A percentile compares a stretch with the other conserved stretches of the same genome.
Conservation (phyloP, 1,140 invertebrate genomes). For the Argopecten irradians region DNA sequence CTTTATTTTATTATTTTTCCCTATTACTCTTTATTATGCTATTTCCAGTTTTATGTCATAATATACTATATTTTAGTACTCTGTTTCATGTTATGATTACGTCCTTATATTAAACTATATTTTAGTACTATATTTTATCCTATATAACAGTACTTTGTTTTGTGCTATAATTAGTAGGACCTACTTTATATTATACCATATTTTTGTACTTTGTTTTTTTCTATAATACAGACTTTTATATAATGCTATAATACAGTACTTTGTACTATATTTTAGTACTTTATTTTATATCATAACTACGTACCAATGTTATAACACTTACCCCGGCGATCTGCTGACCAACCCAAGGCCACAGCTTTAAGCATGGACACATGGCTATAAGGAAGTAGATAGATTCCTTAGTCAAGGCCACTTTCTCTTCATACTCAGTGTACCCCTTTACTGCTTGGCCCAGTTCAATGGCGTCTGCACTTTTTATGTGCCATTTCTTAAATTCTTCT, state of each 20-base stretch:
- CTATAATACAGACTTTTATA: neutral
- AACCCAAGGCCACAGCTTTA: neutral
- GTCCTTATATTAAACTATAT: too few relatives aligned
- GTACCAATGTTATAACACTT: neutral
- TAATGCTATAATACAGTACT: neutral
- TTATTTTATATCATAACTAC: neutral
- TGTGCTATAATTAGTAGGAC: too few relatives aligned
- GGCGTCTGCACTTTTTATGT: neutral
- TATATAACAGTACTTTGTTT: too few relatives aligned
- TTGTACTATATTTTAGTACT: neutral
- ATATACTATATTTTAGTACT: too few relatives aligned
- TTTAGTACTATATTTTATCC: too few relatives aligned
- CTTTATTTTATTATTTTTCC: too few relatives aligned
- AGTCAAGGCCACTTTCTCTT: neutral
- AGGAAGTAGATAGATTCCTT: neutral
- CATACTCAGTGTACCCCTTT: neutral
- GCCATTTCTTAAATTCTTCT: neutral
- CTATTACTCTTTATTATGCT: too few relatives aligned
- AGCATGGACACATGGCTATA: neutral
- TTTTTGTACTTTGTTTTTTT: too few relatives aligned
- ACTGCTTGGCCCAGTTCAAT: neutral
- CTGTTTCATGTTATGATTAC: too few relatives aligned
- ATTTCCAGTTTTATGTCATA: too few relatives aligned
- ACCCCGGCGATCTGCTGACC: neutral
- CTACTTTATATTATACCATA: neutral